Conservation (phyloP, 2,113 vertebrate genomes). For the Chionodraco myersi region DNA sequence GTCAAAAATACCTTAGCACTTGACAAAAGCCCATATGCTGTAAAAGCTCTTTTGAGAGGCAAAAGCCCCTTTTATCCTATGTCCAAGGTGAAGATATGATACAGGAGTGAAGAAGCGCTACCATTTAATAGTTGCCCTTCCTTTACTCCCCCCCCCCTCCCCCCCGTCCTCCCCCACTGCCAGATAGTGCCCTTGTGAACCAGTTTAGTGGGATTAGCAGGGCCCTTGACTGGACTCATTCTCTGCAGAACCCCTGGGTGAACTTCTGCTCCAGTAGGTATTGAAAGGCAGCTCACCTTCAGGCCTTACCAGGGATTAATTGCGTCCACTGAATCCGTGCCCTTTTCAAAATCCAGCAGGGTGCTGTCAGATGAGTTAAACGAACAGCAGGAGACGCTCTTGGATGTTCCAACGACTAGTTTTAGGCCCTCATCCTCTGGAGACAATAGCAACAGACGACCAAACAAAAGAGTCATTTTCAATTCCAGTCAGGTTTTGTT, state of each 20-base stretch:
- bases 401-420: constrained; percentile 52
- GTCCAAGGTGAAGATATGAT: constrained; percentile 54
- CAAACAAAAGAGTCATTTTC: constrained; percentile 57
- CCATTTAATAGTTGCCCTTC: constrained; percentile 34
- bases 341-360: constrained; percentile 69
- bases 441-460: constrained; percentile 41
- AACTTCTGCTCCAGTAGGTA: constrained; percentile 46
- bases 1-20: constrained; percentile 32
- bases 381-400: constrained; percentile 42
- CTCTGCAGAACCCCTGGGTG: constrained; percentile 34
- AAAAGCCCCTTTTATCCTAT: constrained; percentile 34
- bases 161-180: neutral
- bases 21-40: constrained; percentile 31
- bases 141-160: neutral
- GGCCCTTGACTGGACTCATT: constrained; percentile 56
- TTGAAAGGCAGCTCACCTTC: constrained; percentile 65
- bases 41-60: constrained; percentile 30
- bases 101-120: constrained; percentile 4
- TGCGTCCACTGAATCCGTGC: constrained; percentile 53
- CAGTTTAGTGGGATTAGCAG: constrained; percentile 57
- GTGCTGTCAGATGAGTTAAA: constrained; percentile 67
- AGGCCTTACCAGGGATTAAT: constrained; percentile 61
- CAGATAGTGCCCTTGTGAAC: constrained; percentile 39
- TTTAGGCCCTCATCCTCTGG: constrained; percentile 33
- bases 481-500: constrained; percentile 68